Percentiles rank a stretch among this genome's conserved stretches.
Conservation (phyloP, 2,113 vertebrate genomes). For the Condylura cristata region DNA sequence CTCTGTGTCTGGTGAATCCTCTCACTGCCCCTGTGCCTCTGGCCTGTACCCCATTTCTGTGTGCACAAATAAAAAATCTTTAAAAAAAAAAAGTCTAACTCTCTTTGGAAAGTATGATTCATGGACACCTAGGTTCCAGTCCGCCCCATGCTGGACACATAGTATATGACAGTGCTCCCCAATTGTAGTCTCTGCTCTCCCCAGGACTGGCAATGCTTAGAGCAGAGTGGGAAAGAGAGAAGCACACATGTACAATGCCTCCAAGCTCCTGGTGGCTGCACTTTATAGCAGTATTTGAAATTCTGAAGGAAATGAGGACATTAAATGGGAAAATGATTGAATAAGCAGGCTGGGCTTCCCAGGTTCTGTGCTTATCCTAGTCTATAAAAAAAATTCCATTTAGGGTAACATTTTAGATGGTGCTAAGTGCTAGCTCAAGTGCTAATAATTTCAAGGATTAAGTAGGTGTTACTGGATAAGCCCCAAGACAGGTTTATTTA, state of each 20-base stretch:
- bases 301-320: not conserved
- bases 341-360: not conserved
- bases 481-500: not conserved
- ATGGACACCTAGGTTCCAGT: not conserved
- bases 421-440: not conserved
- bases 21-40: too few relatives aligned
- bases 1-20: too few relatives aligned
- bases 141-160: not conserved
- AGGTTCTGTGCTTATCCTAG: rapidly evolving
- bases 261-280: not conserved
- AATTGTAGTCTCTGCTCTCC: not conserved
- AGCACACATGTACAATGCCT: not conserved
- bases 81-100: not conserved
- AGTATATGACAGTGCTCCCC: not conserved
- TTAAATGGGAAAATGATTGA: not conserved
- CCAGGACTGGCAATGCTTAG: not conserved
- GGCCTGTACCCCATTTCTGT: too few relatives aligned
- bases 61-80: too few relatives aligned
- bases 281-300: not conserved
- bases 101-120: not conserved
- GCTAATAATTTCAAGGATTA: not conserved
- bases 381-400: not conserved
- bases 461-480: not conserved
- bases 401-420: not conserved
- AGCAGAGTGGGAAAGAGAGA: not conserved